Evolutionary conservation across 2,888 invertebrate genomes (phyloP).

Genomic region (Drosophila phalerata): DNA sequence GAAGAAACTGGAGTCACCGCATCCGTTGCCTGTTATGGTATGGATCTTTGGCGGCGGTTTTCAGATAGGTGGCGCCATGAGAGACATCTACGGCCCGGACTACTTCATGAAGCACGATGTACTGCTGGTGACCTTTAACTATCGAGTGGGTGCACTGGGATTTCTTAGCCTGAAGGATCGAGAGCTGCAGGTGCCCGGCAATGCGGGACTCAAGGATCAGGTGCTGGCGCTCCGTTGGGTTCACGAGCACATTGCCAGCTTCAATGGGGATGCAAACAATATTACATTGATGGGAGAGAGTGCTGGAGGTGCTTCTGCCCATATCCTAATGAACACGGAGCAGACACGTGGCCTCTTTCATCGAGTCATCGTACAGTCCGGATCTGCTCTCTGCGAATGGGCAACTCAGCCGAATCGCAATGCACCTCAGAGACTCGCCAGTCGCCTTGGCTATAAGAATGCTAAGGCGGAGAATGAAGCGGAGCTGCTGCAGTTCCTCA

Average conservation of each 20-base stretch:
- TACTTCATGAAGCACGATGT: slow-evolving; percentile 86
- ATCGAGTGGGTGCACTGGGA: slow-evolving; percentile 86
- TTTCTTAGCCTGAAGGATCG: slow-evolving; percentile 86
- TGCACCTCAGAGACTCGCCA: slow-evolving; percentile 47
- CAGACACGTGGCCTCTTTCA: slow-evolving; percentile 85
- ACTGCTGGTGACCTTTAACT: slow-evolving; percentile 85
- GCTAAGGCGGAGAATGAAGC: slow-evolving; percentile 34
- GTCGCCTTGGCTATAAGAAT: slow-evolving; percentile 50
- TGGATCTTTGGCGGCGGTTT: slow-evolving; percentile 86
- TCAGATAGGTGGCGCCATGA: slow-evolving; percentile 84
- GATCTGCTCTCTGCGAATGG: slow-evolving; percentile 67
- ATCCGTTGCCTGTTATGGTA: slow-evolving; percentile 85
- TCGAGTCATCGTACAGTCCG: slow-evolving; percentile 84
- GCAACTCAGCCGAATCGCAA: slow-evolving; percentile 50
- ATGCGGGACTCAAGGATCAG: slow-evolving; percentile 87
- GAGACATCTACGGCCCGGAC: slow-evolving; percentile 85
- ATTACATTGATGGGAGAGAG: slow-evolving; percentile 87
- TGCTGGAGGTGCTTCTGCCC: slow-evolving; percentile 86
- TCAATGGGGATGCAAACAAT: slow-evolving; percentile 86
- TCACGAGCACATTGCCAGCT: slow-evolving; percentile 85
- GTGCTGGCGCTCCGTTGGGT: slow-evolving; percentile 86
- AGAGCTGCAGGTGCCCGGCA: slow-evolving; percentile 86
- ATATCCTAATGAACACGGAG: slow-evolving; percentile 86
- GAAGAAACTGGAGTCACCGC: slow-evolving; percentile 69
- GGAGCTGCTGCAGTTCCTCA: slow-evolving; percentile 55